Evolutionary conservation across 1,140 invertebrate genomes (phyloP).

Genomic region (Drosophila burlai): DNA sequence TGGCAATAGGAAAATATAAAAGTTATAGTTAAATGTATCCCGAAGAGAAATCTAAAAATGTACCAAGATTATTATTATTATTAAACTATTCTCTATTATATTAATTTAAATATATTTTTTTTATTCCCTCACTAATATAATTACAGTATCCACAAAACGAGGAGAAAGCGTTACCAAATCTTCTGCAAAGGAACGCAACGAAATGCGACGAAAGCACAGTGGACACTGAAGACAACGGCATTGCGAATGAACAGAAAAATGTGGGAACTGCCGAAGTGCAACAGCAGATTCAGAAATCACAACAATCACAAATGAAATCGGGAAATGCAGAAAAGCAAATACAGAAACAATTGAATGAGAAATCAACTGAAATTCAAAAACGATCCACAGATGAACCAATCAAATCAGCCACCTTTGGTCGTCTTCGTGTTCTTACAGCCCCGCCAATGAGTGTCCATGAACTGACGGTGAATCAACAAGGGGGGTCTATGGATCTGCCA

Average conservation of each 20-base stretch:
- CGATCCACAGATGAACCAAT: constrained; percentile 47
- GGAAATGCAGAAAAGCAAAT: constrained; percentile 6
- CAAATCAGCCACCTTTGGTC: constrained; percentile 86
- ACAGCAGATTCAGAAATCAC: constrained; percentile 14
- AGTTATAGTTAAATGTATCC: no score
- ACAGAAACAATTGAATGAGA: constrained; percentile 26
- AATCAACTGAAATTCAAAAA: constrained; percentile 37
- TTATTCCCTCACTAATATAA: neutral
- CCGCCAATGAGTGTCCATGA: constrained; percentile 87
- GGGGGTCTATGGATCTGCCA: constrained; percentile 14
- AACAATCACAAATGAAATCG: constrained; percentile 5
- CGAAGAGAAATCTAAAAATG: no score
- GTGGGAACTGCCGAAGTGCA: constrained; percentile 2
- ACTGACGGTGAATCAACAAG: constrained; percentile 48
- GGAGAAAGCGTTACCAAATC: constrained; percentile 31
- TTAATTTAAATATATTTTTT: neutral
- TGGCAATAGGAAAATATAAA: no score
- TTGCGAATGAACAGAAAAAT: constrained; percentile 23
- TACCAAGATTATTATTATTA: no score
- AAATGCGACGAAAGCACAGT: constrained; percentile 8
- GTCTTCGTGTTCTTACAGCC: constrained; percentile 88
- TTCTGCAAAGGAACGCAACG: constrained; percentile 27
- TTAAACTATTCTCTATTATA: no score
- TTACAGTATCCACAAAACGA: constrained; percentile 54
- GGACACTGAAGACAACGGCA: neutral